A percentile compares a stretch with the other conserved stretches of the same genome.
These are phyloP conservation scores for Electrophaes corylata DNA, from an alignment of 2,888 invertebrate genomes.

Conservation along the genomic window DNA sequence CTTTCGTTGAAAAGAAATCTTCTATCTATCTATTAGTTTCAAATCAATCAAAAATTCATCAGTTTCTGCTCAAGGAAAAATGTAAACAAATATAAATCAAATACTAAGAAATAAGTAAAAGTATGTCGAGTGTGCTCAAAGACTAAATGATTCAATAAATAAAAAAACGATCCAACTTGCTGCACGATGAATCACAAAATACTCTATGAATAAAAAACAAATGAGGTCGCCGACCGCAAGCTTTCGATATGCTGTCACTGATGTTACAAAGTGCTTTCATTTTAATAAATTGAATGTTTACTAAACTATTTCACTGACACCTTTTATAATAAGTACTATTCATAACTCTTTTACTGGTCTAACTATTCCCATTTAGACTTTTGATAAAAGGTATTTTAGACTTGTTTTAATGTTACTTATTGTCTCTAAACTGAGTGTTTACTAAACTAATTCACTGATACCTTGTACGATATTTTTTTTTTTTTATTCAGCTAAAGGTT, in stretches of 20 bases:
- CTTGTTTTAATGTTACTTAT: too few species aligned
- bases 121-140: constrained; percentile 39
- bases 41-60: constrained; percentile 11
- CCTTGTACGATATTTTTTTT: constrained; percentile 22
- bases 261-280: constrained; percentile 40
- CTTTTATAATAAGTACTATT: constrained; percentile 28
- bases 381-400: too few species aligned
- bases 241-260: constrained; percentile 43
- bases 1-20: constrained; percentile 8
- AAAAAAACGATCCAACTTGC: constrained; percentile 35
- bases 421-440: constrained; percentile 38
- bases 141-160: constrained; percentile 42
- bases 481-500: background rate
- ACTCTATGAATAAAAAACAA: constrained; percentile 40
- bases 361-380: background rate
- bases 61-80: constrained; percentile 21
- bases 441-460: constrained; percentile 35
- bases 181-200: constrained; percentile 51
- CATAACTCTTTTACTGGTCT: constrained; percentile 8
- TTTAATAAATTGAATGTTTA: constrained; percentile 39
- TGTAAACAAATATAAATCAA: constrained; percentile 37
- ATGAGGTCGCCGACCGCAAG: constrained; percentile 48
- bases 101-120: constrained; percentile 40
- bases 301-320: constrained; percentile 36
- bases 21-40: constrained; percentile 11